Evolutionary conservation across 1,140 invertebrate genomes (phyloP).

Genomic region (Procambarus clarkii): DNA sequence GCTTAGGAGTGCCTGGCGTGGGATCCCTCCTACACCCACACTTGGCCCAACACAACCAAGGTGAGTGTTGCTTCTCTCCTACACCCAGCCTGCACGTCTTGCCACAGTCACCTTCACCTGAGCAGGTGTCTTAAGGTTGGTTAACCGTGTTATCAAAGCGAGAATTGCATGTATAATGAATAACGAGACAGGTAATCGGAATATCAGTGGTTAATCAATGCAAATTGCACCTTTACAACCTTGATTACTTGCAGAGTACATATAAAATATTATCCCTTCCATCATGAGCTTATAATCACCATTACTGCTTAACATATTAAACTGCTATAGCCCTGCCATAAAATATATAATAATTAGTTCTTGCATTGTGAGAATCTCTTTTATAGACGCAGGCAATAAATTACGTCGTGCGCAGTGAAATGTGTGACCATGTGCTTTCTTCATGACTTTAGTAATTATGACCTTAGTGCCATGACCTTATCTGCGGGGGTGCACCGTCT

Average conservation of each 20-base stretch:
- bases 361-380: constrained; percentile 26
- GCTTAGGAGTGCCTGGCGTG: constrained; percentile 52
- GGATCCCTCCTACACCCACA: constrained; percentile 61
- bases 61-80: constrained; percentile 11
- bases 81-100: neutral
- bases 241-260: constrained; percentile 60
- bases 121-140: neutral
- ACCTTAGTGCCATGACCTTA: neutral
- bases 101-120: neutral
- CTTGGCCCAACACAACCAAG: constrained; percentile 59
- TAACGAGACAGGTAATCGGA: constrained; percentile 64
- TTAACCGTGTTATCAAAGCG: constrained; percentile 40
- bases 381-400: constrained; percentile 24
- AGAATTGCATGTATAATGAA: constrained; percentile 49
- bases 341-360: constrained; percentile 53
- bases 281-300: constrained; percentile 56
- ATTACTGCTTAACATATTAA: constrained; percentile 62
- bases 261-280: constrained; percentile 53
- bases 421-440: neutral
- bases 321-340: constrained; percentile 31
- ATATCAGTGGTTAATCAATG: constrained; percentile 66
- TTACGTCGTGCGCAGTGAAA: neutral
- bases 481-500: neutral
- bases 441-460: neutral
- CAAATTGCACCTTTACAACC: constrained; percentile 53